Base-by-base conservation (phyloP, 2,113 vertebrate species). In the Xyrauchen texanus region DNA sequence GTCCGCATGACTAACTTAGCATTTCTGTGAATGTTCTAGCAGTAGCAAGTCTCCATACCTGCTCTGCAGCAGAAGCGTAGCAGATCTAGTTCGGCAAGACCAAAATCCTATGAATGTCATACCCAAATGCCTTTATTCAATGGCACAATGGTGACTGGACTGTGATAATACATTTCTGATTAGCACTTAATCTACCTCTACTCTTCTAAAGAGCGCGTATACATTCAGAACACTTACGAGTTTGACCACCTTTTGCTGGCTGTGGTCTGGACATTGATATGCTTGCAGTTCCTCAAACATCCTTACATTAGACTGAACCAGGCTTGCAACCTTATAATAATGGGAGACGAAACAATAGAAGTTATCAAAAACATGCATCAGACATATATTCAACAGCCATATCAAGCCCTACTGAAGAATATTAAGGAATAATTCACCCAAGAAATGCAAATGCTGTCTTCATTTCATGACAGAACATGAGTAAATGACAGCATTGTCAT, bases 201-300 rank as follows among this genome's bases (percentile, higher is more conserved):
- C 13, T n/a, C 5, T 58, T 15, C 2, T n/a, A 58, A 15, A 7
- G 55, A 58, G 7, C n/a, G 15, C 6, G 15, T 10, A 15, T 71
- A 45, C 8, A 71, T 46, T 58, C 53, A 45, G 8, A n/a, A 63
- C 10, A 79, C 85, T 87, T 49, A 86, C 86, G 82, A 90, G 85
- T 67, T 83, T 81, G 68, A 62, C 65, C 68, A 86, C 66, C 78
- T 87, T 88, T 66, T 87, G 86, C 61, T 86, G 76, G 55, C 85
- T 85, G 71, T 83, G 80, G 62, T 85, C 84, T 7, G 76, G 73
- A 64, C 63, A 79, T n/a, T 61, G 74, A 67, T 86, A 86, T 46
- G 81, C 51, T 69, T 80, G 85, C 45, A 88, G 86, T 66, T 89
- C 84, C 57, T 89, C 86, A n/a, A 84, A 85, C 85, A 88, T 84